phyloP scores from a whole-genome alignment of 2,113 vertebrate species.

The Hippocampus abdominalis region DNA sequence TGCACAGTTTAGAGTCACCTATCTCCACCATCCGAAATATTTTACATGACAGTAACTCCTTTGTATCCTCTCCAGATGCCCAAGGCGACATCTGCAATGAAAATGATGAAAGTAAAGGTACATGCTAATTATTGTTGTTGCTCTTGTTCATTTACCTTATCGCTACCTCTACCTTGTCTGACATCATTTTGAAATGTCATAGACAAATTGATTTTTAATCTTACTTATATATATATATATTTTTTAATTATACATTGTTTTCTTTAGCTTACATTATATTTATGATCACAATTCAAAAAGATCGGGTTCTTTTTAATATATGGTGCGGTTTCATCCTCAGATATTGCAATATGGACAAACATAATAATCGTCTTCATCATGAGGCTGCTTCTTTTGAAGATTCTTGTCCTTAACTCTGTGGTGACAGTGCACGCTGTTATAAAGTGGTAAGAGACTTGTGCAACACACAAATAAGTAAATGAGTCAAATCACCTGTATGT shows the following conservation, averaged over 20 bases:
- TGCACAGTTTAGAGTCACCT: neutral
- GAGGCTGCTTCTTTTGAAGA: slow-evolving; percentile 69
- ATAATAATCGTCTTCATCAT: slow-evolving; percentile 49
- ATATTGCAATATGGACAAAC: slow-evolving; percentile 45
- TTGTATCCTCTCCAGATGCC: slow-evolving; percentile 36
- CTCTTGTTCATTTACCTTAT: neutral
- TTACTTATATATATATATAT: too few relatives aligned
- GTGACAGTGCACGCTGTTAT: slow-evolving; percentile 61
- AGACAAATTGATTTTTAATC: neutral
- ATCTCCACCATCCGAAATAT: neutral
- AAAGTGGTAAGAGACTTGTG: slow-evolving; percentile 62
- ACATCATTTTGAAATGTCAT: neutral
- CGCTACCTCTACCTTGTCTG: neutral
- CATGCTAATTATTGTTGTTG: neutral
- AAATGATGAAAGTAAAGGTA: slow-evolving; percentile 35
- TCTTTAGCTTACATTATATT: neutral
- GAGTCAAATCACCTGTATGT: neutral
- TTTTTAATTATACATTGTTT: neutral
- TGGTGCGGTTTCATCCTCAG: slow-evolving; percentile 37
- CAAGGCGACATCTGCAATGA: slow-evolving; percentile 28
- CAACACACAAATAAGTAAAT: neutral
- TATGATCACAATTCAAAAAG: neutral
- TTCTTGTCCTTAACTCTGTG: slow-evolving; percentile 63
- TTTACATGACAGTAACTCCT: neutral
- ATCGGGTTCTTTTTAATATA: neutral